Evolutionary conservation across 1,140 invertebrate species (phyloP), one percentile per base, ranked within the genome.

Genomic region (Thereuonema tuberculata): DNA sequence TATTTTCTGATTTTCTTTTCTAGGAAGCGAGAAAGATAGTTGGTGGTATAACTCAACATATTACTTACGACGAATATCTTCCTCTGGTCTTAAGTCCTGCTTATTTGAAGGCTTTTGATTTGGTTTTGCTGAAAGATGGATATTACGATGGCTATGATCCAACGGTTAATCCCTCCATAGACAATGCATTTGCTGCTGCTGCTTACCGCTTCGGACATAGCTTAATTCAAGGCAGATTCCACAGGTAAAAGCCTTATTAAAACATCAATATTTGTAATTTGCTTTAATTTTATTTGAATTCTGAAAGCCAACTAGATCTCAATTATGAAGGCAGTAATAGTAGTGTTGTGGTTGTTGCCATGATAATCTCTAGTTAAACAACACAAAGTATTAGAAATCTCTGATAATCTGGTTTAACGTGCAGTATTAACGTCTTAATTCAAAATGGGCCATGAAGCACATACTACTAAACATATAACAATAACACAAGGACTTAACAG

Each of bases 1-100:
- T n/a, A n/a, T n/a, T n/a, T n/a, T n/a, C n/a, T 37, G 31, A 37
- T 9, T 9, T 37, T 37, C 5, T 37, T 37, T 37, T 37, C 17
- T 65, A 73, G 67, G 87, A 93, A 67, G 79, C 89, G 0, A 80
- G 89, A 63, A 80, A 83, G 57, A 83, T 94, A 23, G 84, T 94
- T 1, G 81, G 86, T 1, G 91, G 90, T 28, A 79, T 89, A 67
- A 81, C 95, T 64, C 90, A 95, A 65, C 85, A 89, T 66, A 89
- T 97, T 46, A 89, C 87, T 0, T 94, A 87, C 70, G 73, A 75
- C 29, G 87, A 94, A 68, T 98, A 87, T 82, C 68, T 95, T 49
- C 88, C 89, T 0, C 72, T 83, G 26, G 68, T 94, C 2, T 75
- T 93, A 21, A 89, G 89, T 72, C 48, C 60, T 9, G 63, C 64